Percentiles rank a stretch among this genome's conserved stretches.
phyloP scores from a whole-genome alignment of 2,888 invertebrate genomes.

The Trissoscelio sp. region DNA sequence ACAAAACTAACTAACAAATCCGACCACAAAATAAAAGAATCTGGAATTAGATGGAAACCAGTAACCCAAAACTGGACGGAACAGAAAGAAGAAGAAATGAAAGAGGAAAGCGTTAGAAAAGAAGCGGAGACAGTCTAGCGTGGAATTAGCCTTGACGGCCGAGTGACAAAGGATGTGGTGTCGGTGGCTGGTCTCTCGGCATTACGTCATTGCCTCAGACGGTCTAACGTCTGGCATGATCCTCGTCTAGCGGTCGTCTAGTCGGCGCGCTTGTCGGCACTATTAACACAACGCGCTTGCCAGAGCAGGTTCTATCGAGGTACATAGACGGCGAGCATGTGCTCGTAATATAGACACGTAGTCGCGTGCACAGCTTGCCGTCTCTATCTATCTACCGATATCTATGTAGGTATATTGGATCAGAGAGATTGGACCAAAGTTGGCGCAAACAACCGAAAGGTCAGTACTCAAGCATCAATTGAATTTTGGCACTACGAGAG shows the following conservation, averaged over 20 bases:
- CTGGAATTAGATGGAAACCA: not conserved
- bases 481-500: too few species aligned
- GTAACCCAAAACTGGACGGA: too few species aligned
- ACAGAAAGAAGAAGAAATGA: not conserved
- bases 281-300: slow-evolving; percentile 64
- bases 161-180: slow-evolving; percentile 76
- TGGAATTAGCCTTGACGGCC: slow-evolving; percentile 61
- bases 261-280: slow-evolving; percentile 72
- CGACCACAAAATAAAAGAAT: not conserved
- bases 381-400: too few species aligned
- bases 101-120: slow-evolving; percentile 10
- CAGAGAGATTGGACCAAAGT: not conserved
- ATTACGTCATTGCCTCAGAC: slow-evolving; percentile 79
- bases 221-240: slow-evolving; percentile 78
- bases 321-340: slow-evolving; percentile 47
- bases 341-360: slow-evolving; percentile 39
- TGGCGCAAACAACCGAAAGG: not conserved
- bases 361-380: slow-evolving; percentile 17
- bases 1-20: too few species aligned
- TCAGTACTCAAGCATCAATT: too few species aligned
- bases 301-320: slow-evolving; percentile 55
- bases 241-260: slow-evolving; percentile 82
- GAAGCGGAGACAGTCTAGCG: slow-evolving; percentile 2
- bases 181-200: slow-evolving; percentile 19
- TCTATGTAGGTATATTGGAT: slow-evolving; percentile 28